Percentiles rank a stretch among this genome's conserved stretches.
Evolutionary conservation across 2,113 vertebrate genomes (phyloP).

Genomic region (Periophthalmus modestus): DNA sequence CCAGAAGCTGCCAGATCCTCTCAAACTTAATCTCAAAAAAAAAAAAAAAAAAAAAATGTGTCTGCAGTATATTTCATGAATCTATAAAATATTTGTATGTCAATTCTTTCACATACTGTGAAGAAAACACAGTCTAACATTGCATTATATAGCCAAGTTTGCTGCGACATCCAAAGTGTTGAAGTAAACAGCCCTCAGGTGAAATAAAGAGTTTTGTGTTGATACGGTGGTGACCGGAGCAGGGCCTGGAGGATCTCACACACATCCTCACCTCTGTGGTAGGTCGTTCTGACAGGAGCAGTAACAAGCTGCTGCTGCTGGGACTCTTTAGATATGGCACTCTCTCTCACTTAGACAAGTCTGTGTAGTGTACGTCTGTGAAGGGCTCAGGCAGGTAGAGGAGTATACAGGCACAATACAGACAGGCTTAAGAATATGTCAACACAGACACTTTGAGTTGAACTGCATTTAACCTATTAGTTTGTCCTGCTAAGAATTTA

Average conservation of each 20-base stretch:
- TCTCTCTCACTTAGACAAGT: slow-evolving; percentile 58
- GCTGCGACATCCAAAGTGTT: neutral
- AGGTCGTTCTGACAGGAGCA: slow-evolving; percentile 69
- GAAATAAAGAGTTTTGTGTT: neutral
- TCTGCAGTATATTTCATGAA: neutral
- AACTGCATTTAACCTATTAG: slow-evolving; percentile 38
- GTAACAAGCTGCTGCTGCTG: slow-evolving; percentile 67
- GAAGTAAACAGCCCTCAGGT: neutral
- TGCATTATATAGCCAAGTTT: neutral
- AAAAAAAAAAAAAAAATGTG: neutral
- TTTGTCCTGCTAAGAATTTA: slow-evolving; percentile 46
- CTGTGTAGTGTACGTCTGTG: slow-evolving; percentile 48
- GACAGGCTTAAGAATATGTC: slow-evolving; percentile 53
- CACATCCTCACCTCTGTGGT: slow-evolving; percentile 69
- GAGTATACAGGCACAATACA: slow-evolving; percentile 45
- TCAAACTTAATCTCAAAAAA: neutral
- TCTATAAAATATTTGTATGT: no score
- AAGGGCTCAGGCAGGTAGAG: slow-evolving; percentile 37
- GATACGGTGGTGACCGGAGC: slow-evolving; percentile 38
- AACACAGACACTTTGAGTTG: slow-evolving; percentile 50
- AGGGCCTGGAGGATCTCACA: slow-evolving; percentile 68
- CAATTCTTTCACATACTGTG: neutral
- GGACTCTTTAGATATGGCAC: slow-evolving; percentile 64
- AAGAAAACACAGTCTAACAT: slow-evolving; percentile 40
- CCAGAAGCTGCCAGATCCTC: neutral